These are phyloP conservation scores for Scaptomyza caliginosa DNA, from an alignment of 2,888 invertebrate species.

Conservation along the genomic window DNA sequence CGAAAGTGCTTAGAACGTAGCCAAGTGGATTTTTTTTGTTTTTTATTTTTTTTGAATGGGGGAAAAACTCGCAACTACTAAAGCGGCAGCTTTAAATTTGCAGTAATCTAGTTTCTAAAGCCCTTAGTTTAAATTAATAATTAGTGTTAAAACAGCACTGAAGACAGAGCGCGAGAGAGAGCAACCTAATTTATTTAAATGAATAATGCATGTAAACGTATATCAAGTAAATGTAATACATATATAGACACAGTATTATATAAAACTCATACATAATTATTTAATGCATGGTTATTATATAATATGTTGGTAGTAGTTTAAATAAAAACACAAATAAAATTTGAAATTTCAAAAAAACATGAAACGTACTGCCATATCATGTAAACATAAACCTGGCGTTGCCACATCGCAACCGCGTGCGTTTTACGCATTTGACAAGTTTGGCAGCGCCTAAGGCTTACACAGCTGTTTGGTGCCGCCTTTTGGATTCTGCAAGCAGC, in stretches of 20 bases:
- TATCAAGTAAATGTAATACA: constrained; percentile 54
- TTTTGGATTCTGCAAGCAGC: constrained; percentile 11
- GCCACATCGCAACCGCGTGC: constrained; percentile 9
- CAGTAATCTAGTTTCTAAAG: constrained; percentile 74
- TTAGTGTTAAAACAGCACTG: constrained; percentile 73
- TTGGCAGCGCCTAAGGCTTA: constrained; percentile 12
- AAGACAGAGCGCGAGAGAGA: constrained; percentile 59
- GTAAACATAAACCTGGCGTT: not conserved
- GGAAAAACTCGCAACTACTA: constrained; percentile 71
- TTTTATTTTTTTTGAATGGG: constrained; percentile 2
- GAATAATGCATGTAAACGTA: constrained; percentile 40
- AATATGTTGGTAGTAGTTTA: constrained; percentile 63
- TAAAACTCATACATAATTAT: constrained; percentile 69
- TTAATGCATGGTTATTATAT: constrained; percentile 69
- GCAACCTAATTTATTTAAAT: constrained; percentile 53
- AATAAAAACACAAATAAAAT: constrained; percentile 34
- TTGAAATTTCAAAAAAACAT: constrained; percentile 13
- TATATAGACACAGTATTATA: constrained; percentile 67
- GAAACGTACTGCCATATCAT: not conserved
- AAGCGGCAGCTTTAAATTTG: constrained; percentile 79
- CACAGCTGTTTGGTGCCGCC: constrained; percentile 49
- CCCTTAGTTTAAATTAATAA: constrained; percentile 70
- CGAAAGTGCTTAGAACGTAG: constrained; percentile 24
- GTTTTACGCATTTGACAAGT: not conserved
- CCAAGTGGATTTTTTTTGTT: not conserved